Base-by-base conservation (phyloP, 2,797 vertebrate species). In the Iguana delicatissima region DNA sequence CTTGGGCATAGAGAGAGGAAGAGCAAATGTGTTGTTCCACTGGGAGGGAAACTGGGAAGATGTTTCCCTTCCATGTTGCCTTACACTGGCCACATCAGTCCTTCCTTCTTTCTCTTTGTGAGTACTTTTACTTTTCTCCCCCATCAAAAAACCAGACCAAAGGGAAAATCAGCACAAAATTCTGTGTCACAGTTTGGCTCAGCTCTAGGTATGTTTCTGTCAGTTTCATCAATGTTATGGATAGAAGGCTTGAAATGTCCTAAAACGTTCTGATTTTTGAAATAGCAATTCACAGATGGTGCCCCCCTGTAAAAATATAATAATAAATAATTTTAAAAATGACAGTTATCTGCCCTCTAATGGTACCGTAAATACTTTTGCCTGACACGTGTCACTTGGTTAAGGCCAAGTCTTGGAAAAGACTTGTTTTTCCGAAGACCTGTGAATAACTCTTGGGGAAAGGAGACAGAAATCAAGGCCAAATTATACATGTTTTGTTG, bases 401-500 rank as follows among this genome's bases (percentile, higher is more conserved):
- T 62, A 46, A n/a, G 52, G 87, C 16, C 50, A 26, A 42, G 4
- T 26, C 2, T 42, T 3, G 29, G 18, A 35, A 55, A 76, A 76
- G 26, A 38, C 52, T 74, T 57, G 64, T 38, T 74, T 16, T 38
- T 80, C 73, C 26, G 26, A 83, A 83, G 52, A 35, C 55, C 14
- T 8, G 10, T 29, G 50, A 13, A 69, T 32, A 57, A 76, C 42
- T 46, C 42, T 29, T 80, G 46, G 26, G 35, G 35, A 76, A 74
- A 50, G 26, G 8, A 80, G 24, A 29, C 26, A 52, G 38, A 46
- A 74, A 50, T 35, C 38, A 12, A 14, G 38, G 18, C 52, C 29
- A 72, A 57, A 88, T 7, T 72, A 83, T 32, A 83, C 55, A 84
- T 59, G 62, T 72, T 91, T 69, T 22, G 12, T 83, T 76, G 59